These are phyloP conservation scores for Peromyscus melanophrys DNA, from an alignment of 2,797 vertebrate species.

Conservation along the genomic window DNA sequence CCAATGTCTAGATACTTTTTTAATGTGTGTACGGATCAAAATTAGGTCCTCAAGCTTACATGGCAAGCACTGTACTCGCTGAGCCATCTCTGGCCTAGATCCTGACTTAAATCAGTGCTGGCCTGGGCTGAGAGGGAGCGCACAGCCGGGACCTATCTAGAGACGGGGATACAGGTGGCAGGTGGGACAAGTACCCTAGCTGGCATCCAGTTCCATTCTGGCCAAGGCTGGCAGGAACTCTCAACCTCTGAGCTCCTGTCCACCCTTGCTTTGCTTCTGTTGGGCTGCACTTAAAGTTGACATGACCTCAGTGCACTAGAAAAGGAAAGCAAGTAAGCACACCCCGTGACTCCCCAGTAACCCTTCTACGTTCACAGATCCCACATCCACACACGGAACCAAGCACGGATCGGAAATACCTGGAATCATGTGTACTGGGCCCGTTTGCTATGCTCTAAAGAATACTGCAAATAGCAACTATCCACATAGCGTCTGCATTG, in stretches of 20 bases:
- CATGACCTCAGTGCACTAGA: neutral
- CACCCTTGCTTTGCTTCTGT: neutral
- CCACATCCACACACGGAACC: neutral
- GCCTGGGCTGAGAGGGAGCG: rapidly evolving
- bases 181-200: too few species aligned
- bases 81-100: neutral
- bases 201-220: rapidly evolving
- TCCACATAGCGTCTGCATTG: too few species aligned
- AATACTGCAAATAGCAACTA: neutral
- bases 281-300: neutral
- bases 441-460: neutral
- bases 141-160: too few species aligned
- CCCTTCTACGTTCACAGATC: neutral
- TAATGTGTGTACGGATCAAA: neutral
- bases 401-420: neutral
- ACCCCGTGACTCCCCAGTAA: neutral
- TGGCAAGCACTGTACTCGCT: neutral
- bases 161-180: neutral
- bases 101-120: neutral
- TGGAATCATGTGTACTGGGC: neutral
- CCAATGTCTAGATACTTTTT: neutral
- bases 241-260: neutral
- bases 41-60: neutral
- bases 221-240: neutral
- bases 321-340: neutral